Conservation (phyloP, 2,797 vertebrate genomes). For the Danio jaintianensis region DNA sequence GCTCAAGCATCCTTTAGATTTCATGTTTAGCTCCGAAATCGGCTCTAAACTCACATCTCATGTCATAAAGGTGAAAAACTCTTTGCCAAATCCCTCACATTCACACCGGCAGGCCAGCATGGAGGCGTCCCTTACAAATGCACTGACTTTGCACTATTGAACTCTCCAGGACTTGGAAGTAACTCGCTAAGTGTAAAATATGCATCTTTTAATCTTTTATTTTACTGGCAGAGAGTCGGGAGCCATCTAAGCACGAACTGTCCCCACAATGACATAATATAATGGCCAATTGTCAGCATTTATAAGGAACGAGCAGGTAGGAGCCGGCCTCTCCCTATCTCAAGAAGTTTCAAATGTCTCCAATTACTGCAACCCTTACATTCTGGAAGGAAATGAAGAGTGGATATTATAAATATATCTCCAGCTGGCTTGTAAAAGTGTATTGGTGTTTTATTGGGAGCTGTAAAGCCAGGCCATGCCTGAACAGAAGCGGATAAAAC, state of each 20-base stretch:
- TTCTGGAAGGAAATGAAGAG: constrained; percentile 46
- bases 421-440: constrained; percentile 52
- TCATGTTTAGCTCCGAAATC: constrained; percentile 17
- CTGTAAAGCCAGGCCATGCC: constrained; percentile 53
- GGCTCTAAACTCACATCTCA: constrained; percentile 13
- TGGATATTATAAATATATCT: constrained; percentile 56
- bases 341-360: constrained; percentile 46
- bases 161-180: constrained; percentile 48
- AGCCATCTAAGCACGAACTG: constrained; percentile 45
- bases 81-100: constrained; percentile 14
- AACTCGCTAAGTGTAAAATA: constrained; percentile 44
- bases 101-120: neutral
- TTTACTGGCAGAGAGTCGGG: constrained; percentile 48
- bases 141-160: constrained; percentile 46
- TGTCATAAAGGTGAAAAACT: constrained; percentile 39
- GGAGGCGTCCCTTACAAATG: constrained; percentile 22
- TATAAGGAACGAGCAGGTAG: constrained; percentile 43
- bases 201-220: constrained; percentile 43
- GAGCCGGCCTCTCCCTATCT: neutral
- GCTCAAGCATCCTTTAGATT: constrained; percentile 5
- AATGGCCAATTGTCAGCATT: constrained; percentile 54
- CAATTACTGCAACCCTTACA: constrained; percentile 49
- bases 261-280: constrained; percentile 50
- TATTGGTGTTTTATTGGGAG: constrained; percentile 57
- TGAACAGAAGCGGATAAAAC: constrained; percentile 44